These are phyloP conservation scores for Polymixis flavicincta DNA, from an alignment of 2,888 invertebrate genomes.

Conservation along the genomic window DNA sequence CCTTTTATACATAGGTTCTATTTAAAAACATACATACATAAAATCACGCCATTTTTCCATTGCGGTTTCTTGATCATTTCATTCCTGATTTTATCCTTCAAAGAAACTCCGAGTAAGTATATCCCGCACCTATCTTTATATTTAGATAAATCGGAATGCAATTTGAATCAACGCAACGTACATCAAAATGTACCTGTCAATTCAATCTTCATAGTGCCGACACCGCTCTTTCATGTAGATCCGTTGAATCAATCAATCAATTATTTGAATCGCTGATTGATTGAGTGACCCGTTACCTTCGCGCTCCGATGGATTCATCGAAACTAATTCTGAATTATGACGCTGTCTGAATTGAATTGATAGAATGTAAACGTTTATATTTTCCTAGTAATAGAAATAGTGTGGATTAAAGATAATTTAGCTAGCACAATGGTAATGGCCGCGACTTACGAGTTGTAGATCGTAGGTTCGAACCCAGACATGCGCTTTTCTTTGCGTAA, in stretches of 20 bases:
- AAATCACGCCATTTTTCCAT: too few relatives aligned
- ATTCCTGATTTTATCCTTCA: too few relatives aligned
- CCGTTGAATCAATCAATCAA: constrained; percentile 51
- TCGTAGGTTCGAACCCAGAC: too few relatives aligned
- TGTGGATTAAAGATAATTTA: background rate
- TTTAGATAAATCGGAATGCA: background rate
- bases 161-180: background rate
- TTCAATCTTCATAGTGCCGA: background rate
- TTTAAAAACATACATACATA: too few relatives aligned
- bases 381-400: background rate
- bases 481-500: too few relatives aligned
- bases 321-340: constrained; percentile 42
- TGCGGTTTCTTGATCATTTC: too few relatives aligned
- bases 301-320: constrained; percentile 21
- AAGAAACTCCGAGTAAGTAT: too few relatives aligned
- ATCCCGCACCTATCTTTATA: too few relatives aligned
- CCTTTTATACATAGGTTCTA: too few relatives aligned
- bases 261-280: constrained; percentile 47
- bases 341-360: constrained; percentile 23
- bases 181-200: constrained; percentile 9
- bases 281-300: constrained; percentile 50
- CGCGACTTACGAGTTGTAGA: too few relatives aligned
- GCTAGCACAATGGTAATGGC: too few relatives aligned
- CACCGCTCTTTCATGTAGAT: constrained; percentile 8
- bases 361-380: constrained; percentile 7